Evolutionary conservation across 2,888 invertebrate genomes (phyloP).

Genomic region (Smittia aterrima): DNA sequence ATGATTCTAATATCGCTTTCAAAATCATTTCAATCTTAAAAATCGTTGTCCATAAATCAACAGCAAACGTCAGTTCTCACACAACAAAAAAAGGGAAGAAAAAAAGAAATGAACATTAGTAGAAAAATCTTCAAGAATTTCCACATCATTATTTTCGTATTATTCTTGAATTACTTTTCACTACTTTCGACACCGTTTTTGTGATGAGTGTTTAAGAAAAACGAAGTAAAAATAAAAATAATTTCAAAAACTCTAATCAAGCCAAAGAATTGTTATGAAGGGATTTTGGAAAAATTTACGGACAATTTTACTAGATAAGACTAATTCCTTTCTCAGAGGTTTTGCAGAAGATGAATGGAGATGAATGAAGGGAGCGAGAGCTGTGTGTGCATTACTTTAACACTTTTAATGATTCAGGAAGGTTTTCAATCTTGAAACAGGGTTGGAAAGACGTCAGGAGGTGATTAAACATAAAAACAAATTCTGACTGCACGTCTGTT

Average conservation of each 20-base stretch:
- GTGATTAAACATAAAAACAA: neutral
- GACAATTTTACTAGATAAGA: too few species aligned
- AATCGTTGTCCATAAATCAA: constrained; percentile 27
- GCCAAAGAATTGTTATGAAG: too few species aligned
- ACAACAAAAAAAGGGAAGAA: neutral
- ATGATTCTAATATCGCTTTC: neutral
- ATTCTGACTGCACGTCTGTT: neutral
- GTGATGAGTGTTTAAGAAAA: neutral
- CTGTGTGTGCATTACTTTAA: neutral
- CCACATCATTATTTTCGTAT: neutral
- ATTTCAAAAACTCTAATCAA: too few species aligned
- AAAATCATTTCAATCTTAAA: neutral
- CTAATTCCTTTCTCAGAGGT: too few species aligned
- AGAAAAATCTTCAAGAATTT: neutral
- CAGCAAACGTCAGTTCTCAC: neutral
- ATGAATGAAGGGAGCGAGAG: neutral
- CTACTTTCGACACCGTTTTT: neutral
- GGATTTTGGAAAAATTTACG: too few species aligned
- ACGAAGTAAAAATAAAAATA: neutral
- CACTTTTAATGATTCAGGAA: neutral
- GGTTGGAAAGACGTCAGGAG: neutral
- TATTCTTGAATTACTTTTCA: neutral
- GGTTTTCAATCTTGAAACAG: neutral
- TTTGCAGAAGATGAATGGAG: too few species aligned
- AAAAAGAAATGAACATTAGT: neutral